Percentiles rank a stretch among this genome's conserved stretches.
These are phyloP conservation scores for Apotomis turbidana DNA, from an alignment of 2,888 invertebrate species.

Conservation along the genomic window DNA sequence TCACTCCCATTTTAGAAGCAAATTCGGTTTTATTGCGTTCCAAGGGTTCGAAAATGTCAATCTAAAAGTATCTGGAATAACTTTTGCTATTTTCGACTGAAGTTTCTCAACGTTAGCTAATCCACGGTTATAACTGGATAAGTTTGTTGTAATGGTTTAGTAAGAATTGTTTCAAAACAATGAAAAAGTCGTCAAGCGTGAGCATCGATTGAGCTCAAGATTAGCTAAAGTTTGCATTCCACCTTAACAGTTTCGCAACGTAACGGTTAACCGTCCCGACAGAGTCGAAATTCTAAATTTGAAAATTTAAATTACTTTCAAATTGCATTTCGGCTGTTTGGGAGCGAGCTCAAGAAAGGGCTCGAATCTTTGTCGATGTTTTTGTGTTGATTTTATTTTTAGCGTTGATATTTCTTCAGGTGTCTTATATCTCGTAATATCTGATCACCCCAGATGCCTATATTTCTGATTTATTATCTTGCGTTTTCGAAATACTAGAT, in stretches of 20 bases:
- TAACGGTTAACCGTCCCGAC: background rate
- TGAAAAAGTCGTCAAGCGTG: conserved; percentile 43
- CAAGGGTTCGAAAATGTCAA: conserved; percentile 52
- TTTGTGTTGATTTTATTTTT: too few species aligned
- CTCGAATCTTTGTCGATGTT: background rate
- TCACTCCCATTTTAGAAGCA: conserved; percentile 69
- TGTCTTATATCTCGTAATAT: too few species aligned
- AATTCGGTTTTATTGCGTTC: conserved; percentile 58
- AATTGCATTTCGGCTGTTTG: background rate
- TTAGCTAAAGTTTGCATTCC: conserved; percentile 31
- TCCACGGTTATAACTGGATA: conserved; percentile 40
- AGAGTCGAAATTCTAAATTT: background rate
- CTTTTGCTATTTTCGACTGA: conserved; percentile 17
- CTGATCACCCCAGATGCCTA: too few species aligned
- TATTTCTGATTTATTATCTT: too few species aligned
- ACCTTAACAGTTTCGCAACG: conserved; percentile 25
- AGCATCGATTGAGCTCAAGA: conserved; percentile 42
- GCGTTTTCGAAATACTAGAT: too few species aligned
- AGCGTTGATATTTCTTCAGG: too few species aligned
- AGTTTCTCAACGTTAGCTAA: conserved; percentile 43
- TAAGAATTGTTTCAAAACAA: conserved; percentile 48
- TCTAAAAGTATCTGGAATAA: conserved; percentile 42
- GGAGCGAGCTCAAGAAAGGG: background rate
- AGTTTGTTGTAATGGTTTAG: conserved; percentile 42
- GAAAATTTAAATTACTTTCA: background rate